Evolutionary conservation across 2,888 invertebrate genomes (phyloP), one percentile per base, ranked within the genome.

Genomic region (Chrysolina oricalcia): DNA sequence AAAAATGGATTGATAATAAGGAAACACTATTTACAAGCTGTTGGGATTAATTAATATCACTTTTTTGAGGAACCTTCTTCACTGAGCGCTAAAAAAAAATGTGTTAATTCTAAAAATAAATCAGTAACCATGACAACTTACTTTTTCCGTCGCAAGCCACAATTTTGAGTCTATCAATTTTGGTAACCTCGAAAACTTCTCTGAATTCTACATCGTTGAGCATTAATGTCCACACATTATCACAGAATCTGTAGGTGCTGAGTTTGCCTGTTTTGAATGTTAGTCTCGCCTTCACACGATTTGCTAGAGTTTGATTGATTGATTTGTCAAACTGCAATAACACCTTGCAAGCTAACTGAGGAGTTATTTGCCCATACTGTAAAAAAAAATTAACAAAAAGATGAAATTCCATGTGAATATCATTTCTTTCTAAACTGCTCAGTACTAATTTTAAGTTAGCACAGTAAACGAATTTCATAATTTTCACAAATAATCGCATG

Each of bases 141-240:
- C 96, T 96, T 91, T 97, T 97, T 75, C 98, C 98, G 92, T 98
- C 98, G 90, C 98, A 98, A 4, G 98, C 98, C 68, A 98, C 98
- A 89, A 98, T 97, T 91, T 98, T 98, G 15, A 98, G 96, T 91
- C 97, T 97, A 86, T 97, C 97, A 67, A 97, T 96, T 89, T 94
- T 94, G 13, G 96, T 96, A 79, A 97, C 93, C 87, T 98, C 97
- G 86, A 97, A 96, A 0, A 97, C 96, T 89, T 99, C 98, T 82
- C 97, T 92, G 87, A 99, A 98, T 88, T 99, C 98, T 10, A 98
- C 98, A 90, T 98, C 97, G 87, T 98, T 98, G 84, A 99, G 91
- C 93, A 99, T 97, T 86, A 99, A 97, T 8, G 99, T 99, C 99
- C 99, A 99, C 1, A 99, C 99, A 90, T 99, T 99, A 91, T 99